Evolutionary conservation across 2,113 vertebrate species (phyloP).

Genomic region (Scomber colias): DNA sequence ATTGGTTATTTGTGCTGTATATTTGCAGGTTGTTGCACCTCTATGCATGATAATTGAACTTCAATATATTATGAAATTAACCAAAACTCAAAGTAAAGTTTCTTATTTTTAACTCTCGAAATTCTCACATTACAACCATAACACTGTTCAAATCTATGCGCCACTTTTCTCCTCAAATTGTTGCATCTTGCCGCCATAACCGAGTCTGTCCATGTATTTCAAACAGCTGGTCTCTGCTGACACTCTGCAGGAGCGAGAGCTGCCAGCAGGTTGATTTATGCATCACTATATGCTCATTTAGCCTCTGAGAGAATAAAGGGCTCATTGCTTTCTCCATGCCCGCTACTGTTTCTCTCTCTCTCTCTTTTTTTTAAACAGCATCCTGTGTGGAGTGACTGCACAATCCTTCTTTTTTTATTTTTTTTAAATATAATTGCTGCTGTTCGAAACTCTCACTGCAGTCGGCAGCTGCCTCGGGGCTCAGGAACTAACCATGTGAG

Average conservation of each 20-base stretch:
- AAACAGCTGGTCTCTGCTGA: not conserved
- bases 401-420: not conserved
- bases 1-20: no score
- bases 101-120: no score
- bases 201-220: not conserved
- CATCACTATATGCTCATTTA: slow-evolving; percentile 6
- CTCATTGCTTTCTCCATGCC: not conserved
- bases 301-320: slow-evolving; percentile 16
- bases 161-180: not conserved
- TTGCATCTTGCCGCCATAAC: not conserved
- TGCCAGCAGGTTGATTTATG: slow-evolving; percentile 17
- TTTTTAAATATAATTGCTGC: slow-evolving; percentile 32
- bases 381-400: slow-evolving; percentile 19
- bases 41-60: no score
- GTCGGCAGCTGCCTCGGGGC: slow-evolving; percentile 27
- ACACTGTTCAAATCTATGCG: no score
- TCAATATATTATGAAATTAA: no score
- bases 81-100: no score
- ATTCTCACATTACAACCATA: no score
- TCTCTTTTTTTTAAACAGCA: not conserved
- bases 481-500: slow-evolving; percentile 21
- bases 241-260: slow-evolving; percentile 3
- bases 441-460: slow-evolving; percentile 23
- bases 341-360: not conserved
- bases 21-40: no score